Conservation (phyloP, 2,797 vertebrate genomes). For the Potorous gilbertii region DNA sequence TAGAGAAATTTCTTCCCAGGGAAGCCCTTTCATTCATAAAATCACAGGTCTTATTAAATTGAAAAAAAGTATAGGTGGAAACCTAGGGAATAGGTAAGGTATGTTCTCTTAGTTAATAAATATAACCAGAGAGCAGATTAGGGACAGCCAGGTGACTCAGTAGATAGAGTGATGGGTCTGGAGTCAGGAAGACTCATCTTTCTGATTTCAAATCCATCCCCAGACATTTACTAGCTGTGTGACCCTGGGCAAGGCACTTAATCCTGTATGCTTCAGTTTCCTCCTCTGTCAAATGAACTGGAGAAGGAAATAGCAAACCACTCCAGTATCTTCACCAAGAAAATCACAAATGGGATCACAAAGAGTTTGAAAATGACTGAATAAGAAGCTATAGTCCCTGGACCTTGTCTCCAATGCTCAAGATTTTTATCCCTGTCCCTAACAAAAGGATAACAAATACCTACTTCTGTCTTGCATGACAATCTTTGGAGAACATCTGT, state of each 20-base stretch:
- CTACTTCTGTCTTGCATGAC: neutral
- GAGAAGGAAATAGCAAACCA: neutral
- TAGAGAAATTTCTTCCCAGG: too few relatives aligned
- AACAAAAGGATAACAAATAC: neutral
- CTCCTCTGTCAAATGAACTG: neutral
- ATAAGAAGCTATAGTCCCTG: neutral
- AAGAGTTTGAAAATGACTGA: neutral
- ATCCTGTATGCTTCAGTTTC: neutral
- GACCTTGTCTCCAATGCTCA: neutral
- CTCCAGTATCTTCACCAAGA: neutral
- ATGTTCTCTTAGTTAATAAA: neutral
- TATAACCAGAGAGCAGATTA: neutral
- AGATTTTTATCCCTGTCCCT: neutral
- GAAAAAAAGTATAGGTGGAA: neutral
- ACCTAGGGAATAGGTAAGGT: neutral
- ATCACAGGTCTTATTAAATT: neutral
- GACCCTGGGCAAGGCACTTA: neutral
- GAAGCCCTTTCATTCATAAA: neutral
- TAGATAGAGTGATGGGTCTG: too few relatives aligned
- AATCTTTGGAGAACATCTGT: neutral
- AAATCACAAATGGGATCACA: neutral
- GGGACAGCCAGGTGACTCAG: too few relatives aligned
- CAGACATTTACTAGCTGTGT: neutral
- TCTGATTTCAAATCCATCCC: neutral
- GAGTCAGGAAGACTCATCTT: neutral